Percentiles rank a stretch among this genome's conserved stretches.
Evolutionary conservation across 2,888 invertebrate genomes (phyloP).

Genomic region (Phyto melanocephala): DNA sequence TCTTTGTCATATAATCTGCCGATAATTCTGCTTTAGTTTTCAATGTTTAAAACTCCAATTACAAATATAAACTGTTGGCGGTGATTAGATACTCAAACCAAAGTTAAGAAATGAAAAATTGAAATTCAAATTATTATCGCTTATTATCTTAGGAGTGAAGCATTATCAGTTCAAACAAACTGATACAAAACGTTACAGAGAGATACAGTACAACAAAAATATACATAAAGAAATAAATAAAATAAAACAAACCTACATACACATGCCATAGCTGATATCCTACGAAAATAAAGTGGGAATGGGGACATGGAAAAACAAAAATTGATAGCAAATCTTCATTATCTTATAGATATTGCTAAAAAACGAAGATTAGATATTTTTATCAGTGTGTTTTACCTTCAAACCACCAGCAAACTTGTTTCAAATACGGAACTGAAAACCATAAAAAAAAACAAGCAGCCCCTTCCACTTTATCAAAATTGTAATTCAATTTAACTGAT

Average conservation of each 20-base stretch:
- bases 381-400: slow-evolving; percentile 68
- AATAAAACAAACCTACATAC: slow-evolving; percentile 3
- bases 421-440: no score
- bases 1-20: background rate
- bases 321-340: slow-evolving; percentile 78
- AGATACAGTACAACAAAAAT: slow-evolving; percentile 39
- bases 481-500: no score
- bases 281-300: slow-evolving; percentile 54
- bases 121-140: slow-evolving; percentile 77
- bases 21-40: slow-evolving; percentile 33
- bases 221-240: background rate
- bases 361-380: slow-evolving; percentile 77
- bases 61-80: slow-evolving; percentile 74
- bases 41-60: slow-evolving; percentile 76
- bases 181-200: slow-evolving; percentile 73
- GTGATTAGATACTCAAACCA: slow-evolving; percentile 75
- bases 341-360: slow-evolving; percentile 76
- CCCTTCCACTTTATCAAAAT: no score
- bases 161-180: slow-evolving; percentile 78
- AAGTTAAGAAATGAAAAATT: slow-evolving; percentile 78
- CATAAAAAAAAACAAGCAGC: no score
- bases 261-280: slow-evolving; percentile 56
- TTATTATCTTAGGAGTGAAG: slow-evolving; percentile 75
- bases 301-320: slow-evolving; percentile 54
- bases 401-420: no score